Conservation (phyloP, 2,888 invertebrate genomes). For the Sussaba pulchella region DNA sequence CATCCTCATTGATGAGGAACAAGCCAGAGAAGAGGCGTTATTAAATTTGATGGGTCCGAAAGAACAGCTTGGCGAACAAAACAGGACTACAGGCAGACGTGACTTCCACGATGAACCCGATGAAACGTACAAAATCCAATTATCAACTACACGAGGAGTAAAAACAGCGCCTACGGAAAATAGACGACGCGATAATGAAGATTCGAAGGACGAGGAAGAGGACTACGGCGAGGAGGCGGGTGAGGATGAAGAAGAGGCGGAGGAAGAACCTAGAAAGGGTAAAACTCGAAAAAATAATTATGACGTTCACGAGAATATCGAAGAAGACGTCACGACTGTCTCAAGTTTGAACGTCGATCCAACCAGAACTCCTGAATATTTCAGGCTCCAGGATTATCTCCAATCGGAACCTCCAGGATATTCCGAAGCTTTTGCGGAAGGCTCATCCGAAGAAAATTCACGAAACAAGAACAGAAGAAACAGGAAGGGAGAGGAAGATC, state of each 20-base stretch:
- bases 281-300: conserved; percentile 56
- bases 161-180: conserved; percentile 29
- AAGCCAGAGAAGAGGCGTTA: not conserved
- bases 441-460: conserved; percentile 49
- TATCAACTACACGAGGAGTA: conserved; percentile 51
- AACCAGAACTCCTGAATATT: conserved; percentile 83
- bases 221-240: conserved; percentile 34
- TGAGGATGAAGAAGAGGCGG: conserved; percentile 17
- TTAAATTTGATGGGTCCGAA: not conserved
- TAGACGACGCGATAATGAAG: conserved; percentile 22
- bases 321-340: conserved; percentile 53
- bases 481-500: not conserved
- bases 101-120: conserved; percentile 53
- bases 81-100: conserved; percentile 22
- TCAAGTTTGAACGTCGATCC: conserved; percentile 19
- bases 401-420: conserved; percentile 72
- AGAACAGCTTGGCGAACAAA: not conserved
- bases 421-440: conserved; percentile 65
- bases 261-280: not conserved
- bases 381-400: conserved; percentile 74
- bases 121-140: conserved; percentile 61
- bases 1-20: not conserved
- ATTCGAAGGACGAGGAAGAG: not conserved
- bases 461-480: not conserved
- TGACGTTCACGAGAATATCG: conserved; percentile 69